Percentiles rank a stretch among this genome's conserved stretches.
Conservation (phyloP, 2,888 invertebrate species). For the Empis stercorea region DNA sequence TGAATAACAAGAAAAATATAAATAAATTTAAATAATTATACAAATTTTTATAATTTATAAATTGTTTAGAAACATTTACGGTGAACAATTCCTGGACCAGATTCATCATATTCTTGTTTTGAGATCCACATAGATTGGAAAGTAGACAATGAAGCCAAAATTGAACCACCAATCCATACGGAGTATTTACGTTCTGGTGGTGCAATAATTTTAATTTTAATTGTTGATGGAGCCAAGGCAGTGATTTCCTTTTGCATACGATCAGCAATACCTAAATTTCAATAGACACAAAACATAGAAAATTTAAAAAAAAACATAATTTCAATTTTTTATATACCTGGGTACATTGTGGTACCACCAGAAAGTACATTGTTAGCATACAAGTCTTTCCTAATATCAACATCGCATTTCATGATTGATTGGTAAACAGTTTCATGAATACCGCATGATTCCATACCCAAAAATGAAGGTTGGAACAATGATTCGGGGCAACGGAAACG, state of each 20-base stretch:
- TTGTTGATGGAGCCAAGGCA: constrained; percentile 77
- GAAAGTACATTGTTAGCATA: constrained; percentile 87
- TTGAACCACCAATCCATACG: constrained; percentile 77
- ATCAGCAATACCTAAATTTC: constrained; percentile 56
- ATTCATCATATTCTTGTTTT: constrained; percentile 65
- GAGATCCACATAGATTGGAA: constrained; percentile 91
- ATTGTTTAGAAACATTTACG: constrained; percentile 86
- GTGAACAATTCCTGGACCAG: constrained; percentile 63
- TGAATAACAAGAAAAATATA: no score
- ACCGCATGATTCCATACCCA: constrained; percentile 71
- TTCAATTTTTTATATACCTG: no score
- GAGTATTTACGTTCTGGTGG: constrained; percentile 84
- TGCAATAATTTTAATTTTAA: constrained; percentile 91
- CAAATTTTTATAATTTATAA: no score
- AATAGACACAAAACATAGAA: background rate
- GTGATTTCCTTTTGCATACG: constrained; percentile 85
- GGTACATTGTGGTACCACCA: constrained; percentile 80
- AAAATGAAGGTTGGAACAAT: constrained; percentile 86
- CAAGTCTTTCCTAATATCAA: constrained; percentile 86
- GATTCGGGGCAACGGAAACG: constrained; percentile 91
- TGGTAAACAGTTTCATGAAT: constrained; percentile 92
- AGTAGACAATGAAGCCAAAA: constrained; percentile 75
- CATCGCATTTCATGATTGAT: constrained; percentile 96
- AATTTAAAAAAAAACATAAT: constrained; percentile 21
- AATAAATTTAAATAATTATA: no score